A percentile compares a stretch with the other conserved stretches of the same genome.
These are phyloP conservation scores for Andricus curvator DNA, from an alignment of 2,888 invertebrate species.

Conservation along the genomic window DNA sequence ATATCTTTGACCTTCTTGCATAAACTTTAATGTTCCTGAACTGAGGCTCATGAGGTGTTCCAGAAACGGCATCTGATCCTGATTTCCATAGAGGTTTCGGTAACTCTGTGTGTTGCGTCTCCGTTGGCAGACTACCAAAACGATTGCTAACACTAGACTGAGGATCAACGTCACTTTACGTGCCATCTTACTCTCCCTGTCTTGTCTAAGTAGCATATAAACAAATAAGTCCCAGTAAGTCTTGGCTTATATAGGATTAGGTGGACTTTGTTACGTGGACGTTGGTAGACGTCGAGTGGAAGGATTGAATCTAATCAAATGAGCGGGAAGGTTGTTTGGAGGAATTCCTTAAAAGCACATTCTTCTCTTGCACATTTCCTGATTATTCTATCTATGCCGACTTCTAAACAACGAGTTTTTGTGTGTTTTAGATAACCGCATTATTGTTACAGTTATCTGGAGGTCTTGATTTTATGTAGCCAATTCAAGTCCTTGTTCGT, in stretches of 20 bases:
- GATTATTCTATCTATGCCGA: not conserved
- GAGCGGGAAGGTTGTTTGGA: not conserved
- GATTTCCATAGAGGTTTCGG: constrained; percentile 16
- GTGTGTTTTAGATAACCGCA: no score
- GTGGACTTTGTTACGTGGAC: not conserved
- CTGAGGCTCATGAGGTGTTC: constrained; percentile 2
- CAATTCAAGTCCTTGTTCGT: not conserved
- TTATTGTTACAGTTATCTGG: not conserved
- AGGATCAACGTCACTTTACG: not conserved
- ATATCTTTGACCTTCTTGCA: constrained; percentile 81
- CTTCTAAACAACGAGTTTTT: not conserved
- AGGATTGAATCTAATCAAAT: constrained; percentile 23
- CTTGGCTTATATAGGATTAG: constrained; percentile 37
- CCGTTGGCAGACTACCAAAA: not conserved
- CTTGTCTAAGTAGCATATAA: constrained; percentile 3
- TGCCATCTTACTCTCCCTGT: constrained; percentile 1
- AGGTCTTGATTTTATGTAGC: not conserved
- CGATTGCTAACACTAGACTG: not conserved
- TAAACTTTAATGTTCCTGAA: constrained; percentile 74
- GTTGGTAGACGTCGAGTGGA: no score
- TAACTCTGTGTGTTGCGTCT: not conserved
- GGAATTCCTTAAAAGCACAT: not conserved
- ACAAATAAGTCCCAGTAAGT: constrained; percentile 15
- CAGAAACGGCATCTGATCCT: not conserved
- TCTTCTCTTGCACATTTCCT: not conserved